Percentiles rank a stretch among this genome's conserved stretches.
These are phyloP conservation scores for Standfussiana lucernea DNA, from an alignment of 2,888 invertebrate species.

Conservation along the genomic window DNA sequence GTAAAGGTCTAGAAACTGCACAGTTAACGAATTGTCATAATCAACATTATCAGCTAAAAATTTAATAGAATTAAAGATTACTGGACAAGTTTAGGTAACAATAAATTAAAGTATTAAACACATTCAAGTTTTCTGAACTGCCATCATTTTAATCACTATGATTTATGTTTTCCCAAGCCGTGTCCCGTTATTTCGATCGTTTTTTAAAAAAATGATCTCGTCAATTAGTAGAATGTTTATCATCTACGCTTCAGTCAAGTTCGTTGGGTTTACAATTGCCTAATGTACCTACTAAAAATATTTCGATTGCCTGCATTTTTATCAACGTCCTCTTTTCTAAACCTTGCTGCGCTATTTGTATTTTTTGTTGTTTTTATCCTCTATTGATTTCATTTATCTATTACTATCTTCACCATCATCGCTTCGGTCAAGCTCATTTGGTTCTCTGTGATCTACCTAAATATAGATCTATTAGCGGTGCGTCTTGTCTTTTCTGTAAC, in stretches of 20 bases:
- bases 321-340: not conserved
- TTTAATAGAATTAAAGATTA: not conserved
- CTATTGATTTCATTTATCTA: not conserved
- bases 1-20: not conserved
- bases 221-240: not conserved
- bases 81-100: not conserved
- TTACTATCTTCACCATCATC: not conserved
- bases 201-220: no score
- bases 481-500: not conserved
- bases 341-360: not conserved
- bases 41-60: not conserved
- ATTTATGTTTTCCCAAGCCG: not conserved
- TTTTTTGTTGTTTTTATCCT: not conserved
- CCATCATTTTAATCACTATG: not conserved
- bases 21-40: not conserved
- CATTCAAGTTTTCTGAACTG: not conserved
- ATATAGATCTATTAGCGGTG: not conserved
- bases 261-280: not conserved
- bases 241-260: not conserved
- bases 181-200: not conserved
- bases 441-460: not conserved
- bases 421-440: not conserved
- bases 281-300: not conserved
- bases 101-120: not conserved
- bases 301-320: not conserved